These are phyloP conservation scores for Diploptera punctata DNA, from an alignment of 2,888 invertebrate species.

Conservation along the genomic window DNA sequence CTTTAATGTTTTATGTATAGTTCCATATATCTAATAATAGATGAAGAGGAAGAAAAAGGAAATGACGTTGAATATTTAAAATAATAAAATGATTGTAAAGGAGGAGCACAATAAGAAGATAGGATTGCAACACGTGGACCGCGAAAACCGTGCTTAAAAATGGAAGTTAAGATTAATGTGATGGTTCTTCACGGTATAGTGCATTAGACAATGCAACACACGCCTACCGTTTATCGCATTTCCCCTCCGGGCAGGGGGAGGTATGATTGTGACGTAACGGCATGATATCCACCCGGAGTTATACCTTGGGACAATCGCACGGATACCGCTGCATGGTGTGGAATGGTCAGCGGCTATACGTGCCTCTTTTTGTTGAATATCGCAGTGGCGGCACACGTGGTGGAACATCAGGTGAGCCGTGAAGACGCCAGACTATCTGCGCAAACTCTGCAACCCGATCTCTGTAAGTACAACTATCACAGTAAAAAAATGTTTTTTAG, in stretches of 20 bases:
- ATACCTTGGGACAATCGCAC: background rate
- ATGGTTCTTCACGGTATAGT: too few relatives aligned
- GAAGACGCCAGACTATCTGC: background rate
- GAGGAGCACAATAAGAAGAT: too few relatives aligned
- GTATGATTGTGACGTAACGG: background rate
- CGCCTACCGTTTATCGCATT: constrained; percentile 2
- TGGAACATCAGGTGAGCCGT: constrained; percentile 10
- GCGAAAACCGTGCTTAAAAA: too few relatives aligned
- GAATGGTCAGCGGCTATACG: background rate
- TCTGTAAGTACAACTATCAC: constrained; percentile 8
- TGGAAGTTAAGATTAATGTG: too few relatives aligned
- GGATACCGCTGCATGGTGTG: background rate
- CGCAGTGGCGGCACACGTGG: background rate
- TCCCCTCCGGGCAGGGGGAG: background rate
- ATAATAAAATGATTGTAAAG: too few relatives aligned
- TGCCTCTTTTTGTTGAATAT: background rate
- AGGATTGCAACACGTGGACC: too few relatives aligned
- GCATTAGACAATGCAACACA: background rate
- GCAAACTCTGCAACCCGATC: background rate
- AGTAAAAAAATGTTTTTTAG: too few relatives aligned
- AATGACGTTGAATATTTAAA: too few relatives aligned
- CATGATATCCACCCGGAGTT: too few relatives aligned
- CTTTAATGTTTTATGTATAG: too few relatives aligned
- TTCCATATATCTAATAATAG: too few relatives aligned
- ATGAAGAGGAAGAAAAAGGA: too few relatives aligned